Evolutionary conservation across 2,888 invertebrate genomes (phyloP), one percentile per base, ranked within the genome.

Genomic region (Papilio protenor): DNA sequence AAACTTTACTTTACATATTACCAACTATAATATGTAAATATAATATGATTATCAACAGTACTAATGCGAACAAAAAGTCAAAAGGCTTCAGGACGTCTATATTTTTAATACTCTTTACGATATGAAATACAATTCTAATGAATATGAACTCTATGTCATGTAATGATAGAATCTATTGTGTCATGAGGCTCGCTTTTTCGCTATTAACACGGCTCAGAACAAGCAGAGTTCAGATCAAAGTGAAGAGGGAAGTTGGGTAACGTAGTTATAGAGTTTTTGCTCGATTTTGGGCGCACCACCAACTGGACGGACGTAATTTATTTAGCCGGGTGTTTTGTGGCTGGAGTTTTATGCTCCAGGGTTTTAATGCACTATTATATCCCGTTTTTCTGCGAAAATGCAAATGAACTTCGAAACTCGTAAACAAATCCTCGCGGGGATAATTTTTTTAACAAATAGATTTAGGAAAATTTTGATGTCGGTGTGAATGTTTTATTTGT

Each of bases 231-330:
- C 66, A 45, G 59, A 55, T 57, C 72, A 64, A 78, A 75, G 75
- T 61, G 55, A 64, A 61, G 74, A 61, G 57, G 64, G 55, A 78
- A 79, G 80, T 81, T 81, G 74, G 79, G 76, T 80, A 82, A 82
- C 81, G 80, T 80, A 79, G 81, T 83, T 81, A 80, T 77, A 55
- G 70, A 69, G 79, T 83, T 78, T 75, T 81, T 78, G 79, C 80
- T 77, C 81, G 79, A 80, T 81, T 82, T 80, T 80, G 80, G 80
- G 79, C 81, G 81, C 78, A 79, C 77, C 73, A 73, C 76, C 77
- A 80, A 79, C 79, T 80, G 80, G 79, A 82, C 75, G 74, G 74
- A 79, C 78, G 81, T 79, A 81, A 82, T 83, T 83, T 83, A 81
- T 81, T 81, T 80, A 79, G 75, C 79, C 75, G 78, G 79, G 59